Evolutionary conservation across 2,797 vertebrate genomes (phyloP), one percentile per base, ranked within the genome.

Genomic region (Cygnus olor): DNA sequence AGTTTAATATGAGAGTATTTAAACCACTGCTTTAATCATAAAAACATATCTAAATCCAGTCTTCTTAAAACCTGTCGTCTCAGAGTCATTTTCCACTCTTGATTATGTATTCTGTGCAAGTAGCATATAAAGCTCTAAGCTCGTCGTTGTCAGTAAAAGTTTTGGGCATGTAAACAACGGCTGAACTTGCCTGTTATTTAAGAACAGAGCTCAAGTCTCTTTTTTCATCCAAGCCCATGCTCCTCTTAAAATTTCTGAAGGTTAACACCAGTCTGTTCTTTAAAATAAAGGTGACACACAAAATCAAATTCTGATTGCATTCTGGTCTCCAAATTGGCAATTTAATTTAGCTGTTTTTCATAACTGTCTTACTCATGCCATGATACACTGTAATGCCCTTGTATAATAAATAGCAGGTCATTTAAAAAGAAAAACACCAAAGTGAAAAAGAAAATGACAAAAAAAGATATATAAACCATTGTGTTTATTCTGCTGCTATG

Each of bases 121-220:
- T 2, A 85, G n/a, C 20, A 73, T 7, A 36, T 27, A 90, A 85
- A 88, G 54, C 68, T 82, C 57, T 34, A 92, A 93, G 79, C 90
- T 93, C 80, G 90, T 92, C 66, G 65, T 89, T 88, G 78, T 89
- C 93, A 91, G 73, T 78, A 76, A 85, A 95, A 95, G 76, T 78
- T 81, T 87, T 87, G 54, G 65, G 81, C 79, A 79, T 74, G 69
- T 95, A 95, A 97, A 95, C 93, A 93, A 93, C 69, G 45, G 36
- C 84, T 92, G 92, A 92, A 95, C 82, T 85, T 84, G 72, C 58
- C 85, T 90, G 49, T 91, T 93, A 76, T 49, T 92, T 95, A 74
- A 93, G 81, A 89, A 83, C 14, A 88, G 58, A 90, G 25, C 84
- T 94, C 72, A 91, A 78, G 69, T 63, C 69, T 76, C 69, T 34